Percentiles rank a stretch among this genome's conserved stretches.
Conservation (phyloP, 2,113 vertebrate species). For the Talpa occidentalis region DNA sequence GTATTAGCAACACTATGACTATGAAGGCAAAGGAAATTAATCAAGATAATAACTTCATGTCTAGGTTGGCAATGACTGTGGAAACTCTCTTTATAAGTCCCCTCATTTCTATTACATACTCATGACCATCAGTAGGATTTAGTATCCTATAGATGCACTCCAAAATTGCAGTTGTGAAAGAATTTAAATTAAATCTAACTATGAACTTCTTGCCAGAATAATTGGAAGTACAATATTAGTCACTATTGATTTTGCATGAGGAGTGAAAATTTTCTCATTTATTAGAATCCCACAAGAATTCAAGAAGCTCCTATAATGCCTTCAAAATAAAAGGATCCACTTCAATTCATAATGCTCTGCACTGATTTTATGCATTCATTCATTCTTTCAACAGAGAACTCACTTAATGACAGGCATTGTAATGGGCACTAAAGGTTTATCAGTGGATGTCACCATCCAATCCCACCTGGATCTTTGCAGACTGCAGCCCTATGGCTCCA, state of each 20-base stretch:
- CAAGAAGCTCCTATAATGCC: neutral
- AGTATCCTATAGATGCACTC: neutral
- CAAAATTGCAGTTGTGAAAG: neutral
- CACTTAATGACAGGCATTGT: neutral
- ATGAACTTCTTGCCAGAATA: neutral
- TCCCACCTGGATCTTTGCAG: too few relatives aligned
- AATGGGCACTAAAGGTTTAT: neutral
- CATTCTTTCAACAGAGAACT: neutral
- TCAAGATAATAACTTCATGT: neutral
- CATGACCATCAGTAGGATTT: neutral
- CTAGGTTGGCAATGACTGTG: neutral
- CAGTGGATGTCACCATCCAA: accelerated
- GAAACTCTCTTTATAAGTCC: too few relatives aligned
- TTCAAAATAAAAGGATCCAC: neutral
- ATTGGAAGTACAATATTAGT: neutral
- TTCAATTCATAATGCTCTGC: neutral
- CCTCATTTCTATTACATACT: neutral
- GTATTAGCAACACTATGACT: neutral
- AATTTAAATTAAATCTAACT: neutral
- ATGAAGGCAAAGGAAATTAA: conserved; percentile 1
- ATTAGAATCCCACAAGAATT: neutral
- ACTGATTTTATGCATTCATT: neutral
- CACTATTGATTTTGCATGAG: neutral
- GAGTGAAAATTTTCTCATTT: neutral
- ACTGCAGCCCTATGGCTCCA: neutral